phyloP scores from a whole-genome alignment of 2,888 invertebrate species.

The Sericinus montela region DNA sequence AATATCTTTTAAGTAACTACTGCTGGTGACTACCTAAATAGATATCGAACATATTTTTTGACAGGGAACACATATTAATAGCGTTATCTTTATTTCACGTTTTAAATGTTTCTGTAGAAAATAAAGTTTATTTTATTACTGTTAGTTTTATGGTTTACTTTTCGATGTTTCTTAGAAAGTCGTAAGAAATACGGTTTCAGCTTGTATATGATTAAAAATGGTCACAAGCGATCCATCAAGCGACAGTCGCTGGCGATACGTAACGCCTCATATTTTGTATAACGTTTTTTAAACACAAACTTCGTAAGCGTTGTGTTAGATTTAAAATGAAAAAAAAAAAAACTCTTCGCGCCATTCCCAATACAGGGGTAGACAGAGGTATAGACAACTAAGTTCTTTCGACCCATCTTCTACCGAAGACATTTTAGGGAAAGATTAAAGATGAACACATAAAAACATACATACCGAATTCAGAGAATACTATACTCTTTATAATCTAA shows the following conservation, averaged over 20 bases:
- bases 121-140: slow-evolving; percentile 9
- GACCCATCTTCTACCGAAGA: too few species aligned
- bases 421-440: too few species aligned
- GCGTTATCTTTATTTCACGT: slow-evolving; percentile 19
- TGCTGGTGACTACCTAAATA: slow-evolving; percentile 25
- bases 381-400: too few species aligned
- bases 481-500: too few species aligned
- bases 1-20: too few species aligned
- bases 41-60: slow-evolving; percentile 39
- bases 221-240: slow-evolving; percentile 67
- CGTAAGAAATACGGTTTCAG: slow-evolving; percentile 3
- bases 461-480: too few species aligned
- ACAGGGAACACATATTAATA: slow-evolving; percentile 43
- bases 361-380: too few species aligned
- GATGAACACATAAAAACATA: too few species aligned
- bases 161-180: not conserved
- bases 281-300: slow-evolving; percentile 31
- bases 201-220: slow-evolving; percentile 64
- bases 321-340: too few species aligned
- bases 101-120: not conserved
- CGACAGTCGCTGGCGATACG: slow-evolving; percentile 57
- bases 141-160: not conserved
- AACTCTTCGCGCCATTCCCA: too few species aligned
- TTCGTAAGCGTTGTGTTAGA: not conserved
- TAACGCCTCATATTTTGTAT: slow-evolving; percentile 66